Base-by-base conservation (phyloP, 1,140 invertebrate genomes). In the Drosophila gunungcola region DNA sequence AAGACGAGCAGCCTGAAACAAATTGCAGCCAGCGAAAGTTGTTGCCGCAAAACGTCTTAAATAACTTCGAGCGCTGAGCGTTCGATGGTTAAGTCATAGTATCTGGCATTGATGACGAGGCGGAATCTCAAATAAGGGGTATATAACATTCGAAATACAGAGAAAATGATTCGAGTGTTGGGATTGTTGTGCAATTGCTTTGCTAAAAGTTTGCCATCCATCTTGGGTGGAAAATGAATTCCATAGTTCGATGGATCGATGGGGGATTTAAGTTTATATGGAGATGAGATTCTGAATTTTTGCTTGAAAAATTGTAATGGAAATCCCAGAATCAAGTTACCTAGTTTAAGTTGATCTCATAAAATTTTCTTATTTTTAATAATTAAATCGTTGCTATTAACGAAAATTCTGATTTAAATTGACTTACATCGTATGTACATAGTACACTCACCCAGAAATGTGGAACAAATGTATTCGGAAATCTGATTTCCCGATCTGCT, bases 401-500 rank as follows among this genome's bases (percentile, higher is more conserved):
- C n/a, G n/a, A n/a, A n/a, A 11, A 5, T 7, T 3, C 1, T 11
- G 0, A 11, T 3, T 6, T 41, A 5, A 41, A n/a, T n/a, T n/a
- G 12, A n/a, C 11, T 39, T 10, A 12, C 16, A 49, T 29, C 7
- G 1, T 39, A 39, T 13, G 9, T 21, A n/a, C n/a, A n/a, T n/a
- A 4, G 0, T 43, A 2, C 0, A 2, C 42, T 97, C 94, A 99
- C 98, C 98, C 93, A 99, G 95, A 94, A 99, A 99, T 84, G 98
- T 99, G 69, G 97, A 98, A 94, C 98, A 99, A 93, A 99, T 99
- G 93, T 99, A 99, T 93, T 99, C 98, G 36, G 98, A 99, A 90
- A 99, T 99, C 95, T 99, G 98, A 93, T 99, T 99, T 84, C 98
- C 98, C 67, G 98, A 99, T 94, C 98, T 99, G 93, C 97, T 98